These are phyloP conservation scores for Borostomias antarcticus DNA, from an alignment of 2,797 vertebrate species.

Conservation along the genomic window DNA sequence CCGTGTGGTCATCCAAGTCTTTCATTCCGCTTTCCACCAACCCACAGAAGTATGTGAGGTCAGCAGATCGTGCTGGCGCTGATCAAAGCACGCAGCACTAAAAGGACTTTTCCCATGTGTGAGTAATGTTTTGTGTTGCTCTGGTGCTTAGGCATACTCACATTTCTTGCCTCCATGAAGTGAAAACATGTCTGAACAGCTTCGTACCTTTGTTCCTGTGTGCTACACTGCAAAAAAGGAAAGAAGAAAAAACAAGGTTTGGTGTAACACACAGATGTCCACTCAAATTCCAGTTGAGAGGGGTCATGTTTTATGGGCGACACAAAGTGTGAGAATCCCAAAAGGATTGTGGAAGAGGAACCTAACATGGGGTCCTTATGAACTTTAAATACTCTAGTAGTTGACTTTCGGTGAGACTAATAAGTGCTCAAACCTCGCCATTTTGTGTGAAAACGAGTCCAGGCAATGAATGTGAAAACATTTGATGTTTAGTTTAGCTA, in stretches of 20 bases:
- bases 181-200: constrained; percentile 57
- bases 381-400: background rate
- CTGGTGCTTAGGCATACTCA: constrained; percentile 57
- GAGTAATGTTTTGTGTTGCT: constrained; percentile 51
- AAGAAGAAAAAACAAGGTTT: constrained; percentile 29
- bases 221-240: constrained; percentile 30
- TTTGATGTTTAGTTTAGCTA: no score
- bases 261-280: constrained; percentile 45
- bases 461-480: no score
- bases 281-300: constrained; percentile 55
- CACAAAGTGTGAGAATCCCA: constrained; percentile 41
- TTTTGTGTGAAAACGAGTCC: no score
- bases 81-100: constrained; percentile 35
- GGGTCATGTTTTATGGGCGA: constrained; percentile 54
- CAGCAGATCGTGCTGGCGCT: constrained; percentile 26
- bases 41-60: constrained; percentile 34
- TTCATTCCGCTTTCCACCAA: constrained; percentile 26
- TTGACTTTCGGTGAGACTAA: no score
- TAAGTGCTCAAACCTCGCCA: no score
- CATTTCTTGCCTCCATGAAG: constrained; percentile 49
- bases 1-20: background rate
- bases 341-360: constrained; percentile 24
- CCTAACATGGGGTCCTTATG: constrained; percentile 39
- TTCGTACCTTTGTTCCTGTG: constrained; percentile 50
- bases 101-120: constrained; percentile 36